phyloP scores from a whole-genome alignment of 2,888 invertebrate species.

The Trichopria drosophilae region DNA sequence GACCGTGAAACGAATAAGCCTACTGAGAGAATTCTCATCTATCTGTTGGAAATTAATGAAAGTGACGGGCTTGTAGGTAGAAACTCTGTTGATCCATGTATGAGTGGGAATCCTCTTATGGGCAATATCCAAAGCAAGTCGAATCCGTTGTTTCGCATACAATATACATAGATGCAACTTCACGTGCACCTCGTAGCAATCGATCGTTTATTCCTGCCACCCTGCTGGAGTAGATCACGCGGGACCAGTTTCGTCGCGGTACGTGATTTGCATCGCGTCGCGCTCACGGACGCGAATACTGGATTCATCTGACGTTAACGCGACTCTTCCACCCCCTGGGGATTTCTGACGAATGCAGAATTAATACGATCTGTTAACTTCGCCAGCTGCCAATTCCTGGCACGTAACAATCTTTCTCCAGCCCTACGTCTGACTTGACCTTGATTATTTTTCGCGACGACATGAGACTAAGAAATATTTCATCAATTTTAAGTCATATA shows the following conservation, averaged over 20 bases:
- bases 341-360: slow-evolving; percentile 6
- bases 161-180: no score
- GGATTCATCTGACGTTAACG: slow-evolving; percentile 16
- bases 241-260: slow-evolving; percentile 29
- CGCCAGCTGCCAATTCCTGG: neutral
- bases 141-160: no score
- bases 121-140: no score
- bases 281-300: slow-evolving; percentile 11
- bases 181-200: slow-evolving; percentile 23
- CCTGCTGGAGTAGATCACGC: slow-evolving; percentile 19
- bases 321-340: slow-evolving; percentile 9
- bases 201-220: slow-evolving; percentile 26
- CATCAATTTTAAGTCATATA: no score
- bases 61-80: slow-evolving; percentile 33
- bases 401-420: no score
- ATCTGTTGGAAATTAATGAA: slow-evolving; percentile 34
- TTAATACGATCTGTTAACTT: slow-evolving; percentile 16
- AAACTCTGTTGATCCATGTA: slow-evolving; percentile 25
- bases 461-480: no score
- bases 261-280: slow-evolving; percentile 37
- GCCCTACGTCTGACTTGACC: no score
- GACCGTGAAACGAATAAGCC: no score
- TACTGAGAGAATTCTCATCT: neutral
- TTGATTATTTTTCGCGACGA: no score
- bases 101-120: no score